Evolutionary conservation across 2,888 invertebrate genomes (phyloP).

Genomic region (Drosophila basisetae): DNA sequence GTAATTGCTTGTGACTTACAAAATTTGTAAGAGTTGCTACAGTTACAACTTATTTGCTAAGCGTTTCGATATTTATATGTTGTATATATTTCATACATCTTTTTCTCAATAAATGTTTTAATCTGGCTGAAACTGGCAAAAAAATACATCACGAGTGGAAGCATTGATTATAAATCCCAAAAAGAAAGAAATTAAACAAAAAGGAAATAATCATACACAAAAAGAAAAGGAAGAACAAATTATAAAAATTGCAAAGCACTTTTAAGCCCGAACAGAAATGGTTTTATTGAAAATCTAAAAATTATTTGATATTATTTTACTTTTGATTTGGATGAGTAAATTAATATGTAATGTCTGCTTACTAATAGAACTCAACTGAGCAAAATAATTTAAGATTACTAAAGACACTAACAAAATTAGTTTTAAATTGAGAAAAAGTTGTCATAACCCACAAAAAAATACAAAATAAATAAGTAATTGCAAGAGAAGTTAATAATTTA

Average conservation of each 20-base stretch:
- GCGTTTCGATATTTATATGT: not conserved
- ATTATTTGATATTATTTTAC: not conserved
- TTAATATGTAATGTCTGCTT: no score
- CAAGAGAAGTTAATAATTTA: not conserved
- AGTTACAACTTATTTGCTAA: not conserved
- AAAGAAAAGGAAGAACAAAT: not conserved
- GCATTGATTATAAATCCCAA: not conserved
- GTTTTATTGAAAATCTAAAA: not conserved
- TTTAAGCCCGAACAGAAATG: not conserved
- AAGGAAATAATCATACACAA: not conserved
- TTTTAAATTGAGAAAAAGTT: not conserved
- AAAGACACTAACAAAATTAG: not conserved
- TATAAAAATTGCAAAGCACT: not conserved
- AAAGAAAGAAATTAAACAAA: not conserved
- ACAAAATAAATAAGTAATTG: not conserved
- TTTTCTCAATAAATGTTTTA: not conserved
- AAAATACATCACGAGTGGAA: fast-evolving
- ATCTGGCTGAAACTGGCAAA: not conserved
- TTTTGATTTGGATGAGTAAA: no score
- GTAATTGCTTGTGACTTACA: not conserved
- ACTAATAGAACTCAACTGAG: no score
- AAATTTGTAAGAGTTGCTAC: not conserved
- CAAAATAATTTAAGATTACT: not conserved
- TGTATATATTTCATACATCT: no score
- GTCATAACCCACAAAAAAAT: no score